Evolutionary conservation across 2,113 vertebrate genomes (phyloP).

Genomic region (Sinocyclocheilus grahami): DNA sequence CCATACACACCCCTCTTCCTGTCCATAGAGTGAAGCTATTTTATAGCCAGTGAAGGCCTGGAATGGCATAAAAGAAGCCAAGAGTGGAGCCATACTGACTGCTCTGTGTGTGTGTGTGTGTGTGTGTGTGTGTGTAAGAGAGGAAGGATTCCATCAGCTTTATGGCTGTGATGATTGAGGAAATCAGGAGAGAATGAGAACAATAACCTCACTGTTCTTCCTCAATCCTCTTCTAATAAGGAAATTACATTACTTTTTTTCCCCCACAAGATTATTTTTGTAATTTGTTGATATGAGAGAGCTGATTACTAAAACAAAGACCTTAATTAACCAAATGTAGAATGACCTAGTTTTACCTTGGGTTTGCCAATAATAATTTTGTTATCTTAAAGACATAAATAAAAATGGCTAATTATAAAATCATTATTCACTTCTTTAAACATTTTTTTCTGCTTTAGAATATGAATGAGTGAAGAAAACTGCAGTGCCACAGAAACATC

Average conservation of each 20-base stretch:
- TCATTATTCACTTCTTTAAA: background rate
- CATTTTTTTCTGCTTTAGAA: background rate
- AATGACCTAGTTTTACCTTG: background rate
- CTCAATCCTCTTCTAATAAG: conserved; percentile 49
- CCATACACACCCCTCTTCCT: conserved; percentile 56
- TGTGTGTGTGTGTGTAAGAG: conserved; percentile 15
- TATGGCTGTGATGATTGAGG: conserved; percentile 33
- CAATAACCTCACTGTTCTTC: conserved; percentile 48
- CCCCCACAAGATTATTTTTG: background rate
- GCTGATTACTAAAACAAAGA: background rate
- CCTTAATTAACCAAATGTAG: background rate
- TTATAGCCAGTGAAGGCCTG: conserved; percentile 38
- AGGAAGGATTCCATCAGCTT: conserved; percentile 46
- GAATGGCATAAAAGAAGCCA: conserved; percentile 45
- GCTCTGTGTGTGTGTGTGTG: conserved; percentile 7
- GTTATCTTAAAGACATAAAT: background rate
- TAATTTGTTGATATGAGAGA: background rate
- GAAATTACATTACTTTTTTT: background rate
- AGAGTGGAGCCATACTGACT: conserved; percentile 54
- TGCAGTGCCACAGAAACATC: background rate
- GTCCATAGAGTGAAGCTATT: conserved; percentile 54
- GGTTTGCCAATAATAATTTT: background rate
- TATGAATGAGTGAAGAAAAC: background rate
- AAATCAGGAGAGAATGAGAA: conserved; percentile 48
- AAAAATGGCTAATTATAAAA: background rate